Evolutionary conservation across 2,113 vertebrate genomes (phyloP), one percentile per base, ranked within the genome.

Genomic region (Dermatemys mawii): DNA sequence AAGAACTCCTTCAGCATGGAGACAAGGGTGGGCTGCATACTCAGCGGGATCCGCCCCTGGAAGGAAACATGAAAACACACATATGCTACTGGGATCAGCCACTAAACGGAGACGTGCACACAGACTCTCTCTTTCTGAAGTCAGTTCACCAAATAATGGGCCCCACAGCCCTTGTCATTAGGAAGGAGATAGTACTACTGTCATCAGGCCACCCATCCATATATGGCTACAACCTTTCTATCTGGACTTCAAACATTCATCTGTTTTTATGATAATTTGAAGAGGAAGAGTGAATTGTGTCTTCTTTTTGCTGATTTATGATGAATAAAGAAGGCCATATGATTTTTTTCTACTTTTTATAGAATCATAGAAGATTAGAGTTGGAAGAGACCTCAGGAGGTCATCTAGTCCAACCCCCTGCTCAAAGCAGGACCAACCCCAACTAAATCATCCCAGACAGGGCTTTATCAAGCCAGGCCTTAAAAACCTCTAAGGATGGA

Each of bases 311-410:
- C 35, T 60, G 32, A 35, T 73, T 24, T 44, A 73, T 41, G 19
- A 38, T 92, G 94, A 84, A 91, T 83, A 87, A 95, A 91, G 73
- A 80, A 84, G 78, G 90, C 91, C 94, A 94, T 54, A 85, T 1
- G 78, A 94, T n/a, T 41, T 92, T 53, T 44, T 38, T 51, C 26
- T 94, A 54, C 54, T 92, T 94, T 88, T 85, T 51, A 21, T 51
- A 51, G 51, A 51, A 51, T 21, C 51, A 51, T 21, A 51, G 51
- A 51, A 51, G 51, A 51, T 8, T 51, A 51, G 17, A 19, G 51
- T 21, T 51, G 51, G 51, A 51, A 51, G 19, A 51, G 7, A 51
- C 51, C 1, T 51, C 7, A 51, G 51, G 51, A 21, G 51, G 51
- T 8, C 19, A 51, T 51, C 7, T 51, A 51, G 51, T 51, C 51